A percentile compares a stretch with the other conserved stretches of the same genome.
Evolutionary conservation across 2,888 invertebrate genomes (phyloP).

Genomic region (Brachylomia viminalis): DNA sequence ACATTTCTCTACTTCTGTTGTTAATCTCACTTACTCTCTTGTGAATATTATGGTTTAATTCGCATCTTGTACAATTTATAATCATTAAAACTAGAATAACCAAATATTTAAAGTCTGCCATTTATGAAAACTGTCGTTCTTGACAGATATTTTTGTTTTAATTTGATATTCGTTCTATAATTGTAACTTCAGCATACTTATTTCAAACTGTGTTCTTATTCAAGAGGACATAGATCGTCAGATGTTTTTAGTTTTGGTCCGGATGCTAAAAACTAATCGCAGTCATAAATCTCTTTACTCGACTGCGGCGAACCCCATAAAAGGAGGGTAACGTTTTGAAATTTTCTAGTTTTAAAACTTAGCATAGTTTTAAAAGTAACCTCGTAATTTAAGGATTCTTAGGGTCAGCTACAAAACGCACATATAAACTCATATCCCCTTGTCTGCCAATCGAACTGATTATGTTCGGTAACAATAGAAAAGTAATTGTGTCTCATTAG

Average conservation of each 20-base stretch:
- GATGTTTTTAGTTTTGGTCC: not conserved
- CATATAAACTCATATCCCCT: too few species aligned
- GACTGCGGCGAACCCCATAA: not conserved
- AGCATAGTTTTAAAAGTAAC: not conserved
- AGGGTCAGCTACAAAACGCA: not conserved
- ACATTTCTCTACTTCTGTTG: conserved; percentile 42
- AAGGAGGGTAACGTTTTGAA: not conserved
- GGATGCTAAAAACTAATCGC: not conserved
- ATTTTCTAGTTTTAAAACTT: not conserved
- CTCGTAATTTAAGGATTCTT: not conserved
- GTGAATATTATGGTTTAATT: conserved; percentile 17
- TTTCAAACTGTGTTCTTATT: not conserved
- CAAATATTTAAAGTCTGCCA: conserved; percentile 33
- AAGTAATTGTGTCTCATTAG: too few species aligned
- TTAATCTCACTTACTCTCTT: conserved; percentile 37
- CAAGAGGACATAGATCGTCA: not conserved
- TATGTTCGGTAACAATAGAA: too few species aligned
- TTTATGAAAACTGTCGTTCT: conserved; percentile 35
- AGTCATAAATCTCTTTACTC: not conserved
- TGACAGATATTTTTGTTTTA: conserved; percentile 16
- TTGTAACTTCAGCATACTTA: not conserved
- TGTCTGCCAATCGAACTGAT: too few species aligned
- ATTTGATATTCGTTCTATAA: conserved; percentile 35
- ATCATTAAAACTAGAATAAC: conserved; percentile 34
- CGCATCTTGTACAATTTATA: conserved; percentile 28